phyloP scores from a whole-genome alignment of 2,888 invertebrate species.

The Noctua comes region DNA sequence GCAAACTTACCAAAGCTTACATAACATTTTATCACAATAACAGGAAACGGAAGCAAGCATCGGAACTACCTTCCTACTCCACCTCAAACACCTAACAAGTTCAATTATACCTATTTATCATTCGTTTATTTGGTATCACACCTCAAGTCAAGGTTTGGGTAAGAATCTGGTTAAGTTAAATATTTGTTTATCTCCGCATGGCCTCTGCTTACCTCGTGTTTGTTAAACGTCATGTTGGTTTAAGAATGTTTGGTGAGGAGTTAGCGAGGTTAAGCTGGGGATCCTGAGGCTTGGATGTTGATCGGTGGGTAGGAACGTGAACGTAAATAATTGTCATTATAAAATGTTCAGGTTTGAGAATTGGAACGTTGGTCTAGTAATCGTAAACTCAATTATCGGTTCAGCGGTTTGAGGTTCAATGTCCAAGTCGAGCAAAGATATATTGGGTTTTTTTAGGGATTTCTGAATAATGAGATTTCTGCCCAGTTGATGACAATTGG shows the following conservation, averaged over 20 bases:
- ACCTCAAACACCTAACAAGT: conserved; percentile 27
- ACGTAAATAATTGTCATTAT: neutral
- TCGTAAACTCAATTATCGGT: too few relatives aligned
- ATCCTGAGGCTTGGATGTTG: neutral
- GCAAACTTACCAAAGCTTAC: too few relatives aligned
- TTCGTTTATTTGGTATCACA: neutral
- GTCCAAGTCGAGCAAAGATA: too few relatives aligned
- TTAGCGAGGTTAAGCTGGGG: conserved; percentile 35
- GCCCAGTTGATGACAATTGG: too few relatives aligned
- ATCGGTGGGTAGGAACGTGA: neutral
- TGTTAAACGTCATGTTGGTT: conserved; percentile 25
- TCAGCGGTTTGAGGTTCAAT: too few relatives aligned
- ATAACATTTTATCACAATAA: neutral
- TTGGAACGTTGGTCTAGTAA: too few relatives aligned
- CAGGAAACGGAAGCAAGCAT: conserved; percentile 10
- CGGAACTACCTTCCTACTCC: conserved; percentile 39
- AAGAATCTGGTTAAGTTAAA: conserved; percentile 22
- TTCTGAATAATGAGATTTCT: too few relatives aligned
- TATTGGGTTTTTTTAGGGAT: too few relatives aligned
- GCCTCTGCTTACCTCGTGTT: conserved; percentile 38
- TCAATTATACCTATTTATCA: conserved; percentile 41
- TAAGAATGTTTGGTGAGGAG: conserved; percentile 39
- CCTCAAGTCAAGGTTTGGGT: conserved; percentile 40
- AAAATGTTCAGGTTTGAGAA: neutral
- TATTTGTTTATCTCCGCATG: conserved; percentile 23